Conservation (phyloP, 2,797 vertebrate genomes). For the Paedocypris micromegethes region DNA sequence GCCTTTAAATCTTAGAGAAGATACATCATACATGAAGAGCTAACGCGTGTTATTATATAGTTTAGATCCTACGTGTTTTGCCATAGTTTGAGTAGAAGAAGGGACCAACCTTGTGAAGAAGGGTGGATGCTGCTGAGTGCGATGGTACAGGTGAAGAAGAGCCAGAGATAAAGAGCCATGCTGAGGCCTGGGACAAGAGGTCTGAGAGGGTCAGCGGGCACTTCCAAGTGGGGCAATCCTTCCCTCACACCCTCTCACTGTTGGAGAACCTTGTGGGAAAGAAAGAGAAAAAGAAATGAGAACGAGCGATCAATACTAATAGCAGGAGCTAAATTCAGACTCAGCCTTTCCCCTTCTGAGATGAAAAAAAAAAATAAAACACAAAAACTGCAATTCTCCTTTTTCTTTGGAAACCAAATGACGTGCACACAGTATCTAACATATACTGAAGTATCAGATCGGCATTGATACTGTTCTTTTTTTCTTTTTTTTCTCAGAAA, state of each 20-base stretch:
- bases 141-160: slow-evolving; percentile 62
- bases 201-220: slow-evolving; percentile 52
- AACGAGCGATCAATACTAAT: slow-evolving; percentile 40
- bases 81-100: background rate
- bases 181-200: slow-evolving; percentile 48
- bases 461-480: no score
- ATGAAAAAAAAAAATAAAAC: slow-evolving; percentile 22
- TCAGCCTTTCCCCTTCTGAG: slow-evolving; percentile 4
- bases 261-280: slow-evolving; percentile 53
- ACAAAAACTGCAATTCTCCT: slow-evolving; percentile 15
- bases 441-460: no score
- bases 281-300: slow-evolving; percentile 18
- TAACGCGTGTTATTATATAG: no score
- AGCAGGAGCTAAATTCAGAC: slow-evolving; percentile 35
- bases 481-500: no score
- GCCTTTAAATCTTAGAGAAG: no score
- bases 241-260: slow-evolving; percentile 59
- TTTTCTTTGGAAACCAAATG: slow-evolving; percentile 9
- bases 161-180: slow-evolving; percentile 68
- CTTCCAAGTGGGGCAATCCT: slow-evolving; percentile 55
- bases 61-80: no score
- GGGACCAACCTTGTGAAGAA: slow-evolving; percentile 64
- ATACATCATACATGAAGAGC: no score
- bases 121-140: slow-evolving; percentile 62
- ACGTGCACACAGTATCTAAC: background rate